Evolutionary conservation across 2,797 vertebrate genomes (phyloP), one percentile per base, ranked within the genome.

Genomic region (Lithobates pipiens): DNA sequence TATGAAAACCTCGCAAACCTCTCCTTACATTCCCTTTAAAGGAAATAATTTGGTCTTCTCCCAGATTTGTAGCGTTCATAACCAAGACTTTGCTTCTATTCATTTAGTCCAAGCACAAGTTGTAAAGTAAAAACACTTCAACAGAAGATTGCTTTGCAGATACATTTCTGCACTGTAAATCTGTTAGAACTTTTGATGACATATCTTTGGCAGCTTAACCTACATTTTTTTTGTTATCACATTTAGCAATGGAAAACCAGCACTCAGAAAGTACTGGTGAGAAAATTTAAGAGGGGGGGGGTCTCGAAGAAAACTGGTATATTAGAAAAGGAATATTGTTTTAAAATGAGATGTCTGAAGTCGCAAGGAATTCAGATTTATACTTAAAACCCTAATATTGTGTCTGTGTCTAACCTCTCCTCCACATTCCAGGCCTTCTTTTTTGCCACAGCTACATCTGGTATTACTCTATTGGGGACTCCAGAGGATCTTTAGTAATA

Each of bases 1-100:
- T 46, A 69, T 11, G 18, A 75, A 74, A 79, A 63, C 44, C 29
- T 57, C 32, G n/a, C 23, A 36, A 77, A 25, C 88, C 91, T 89
- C 90, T 92, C 85, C 90, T 89, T 89, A 65, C 84, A 88, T 93
- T 89, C 88, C 95, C 95, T 93, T 95, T 95, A 92, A 95, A 93
- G 93, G 95, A 93, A 85, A 93, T 91, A 88, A 75, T 91, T 88
- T 92, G 89, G 91, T 88, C 69, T 92, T 91, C 90, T 91, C 91
- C 91, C 91, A 91, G 88, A 91, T 91, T 86, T 92, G 89, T 91
- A 88, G 89, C 91, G 88, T 91, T 88, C 86, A 89, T 89, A 83
- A 89, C 74, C 84, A 88, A 71, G 89, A 70, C 36, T 87, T 87
- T 88, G 86, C 90, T 92, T 91, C 65, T 88, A 74, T 72, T 90